phyloP scores from a whole-genome alignment of 2,113 vertebrate genomes.

The Lepus europaeus region DNA sequence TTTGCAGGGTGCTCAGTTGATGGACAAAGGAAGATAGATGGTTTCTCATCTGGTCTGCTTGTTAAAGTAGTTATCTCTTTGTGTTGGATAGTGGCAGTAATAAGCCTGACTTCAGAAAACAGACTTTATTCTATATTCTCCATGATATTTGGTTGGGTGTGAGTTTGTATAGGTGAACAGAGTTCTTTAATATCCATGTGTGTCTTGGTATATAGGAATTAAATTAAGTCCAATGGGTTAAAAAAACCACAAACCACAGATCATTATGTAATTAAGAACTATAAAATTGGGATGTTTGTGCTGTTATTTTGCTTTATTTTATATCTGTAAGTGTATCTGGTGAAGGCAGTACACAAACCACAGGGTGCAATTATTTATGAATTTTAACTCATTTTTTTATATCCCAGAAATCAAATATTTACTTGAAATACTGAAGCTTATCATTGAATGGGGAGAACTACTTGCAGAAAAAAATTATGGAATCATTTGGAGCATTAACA shows the following conservation, averaged over 20 bases:
- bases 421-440: slow-evolving; percentile 36
- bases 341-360: neutral
- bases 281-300: slow-evolving; percentile 25
- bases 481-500: slow-evolving; percentile 57
- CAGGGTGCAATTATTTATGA: neutral
- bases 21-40: neutral
- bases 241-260: slow-evolving; percentile 21
- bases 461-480: slow-evolving; percentile 6
- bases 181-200: neutral
- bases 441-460: slow-evolving; percentile 1
- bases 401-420: neutral
- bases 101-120: slow-evolving; percentile 20
- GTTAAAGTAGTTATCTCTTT: slow-evolving; percentile 26
- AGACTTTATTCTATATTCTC: slow-evolving; percentile 48
- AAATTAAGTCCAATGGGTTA: slow-evolving; percentile 33
- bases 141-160: slow-evolving; percentile 26
- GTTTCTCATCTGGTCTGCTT: slow-evolving; percentile 39
- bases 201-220: slow-evolving; percentile 47
- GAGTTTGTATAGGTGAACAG: slow-evolving; percentile 46
- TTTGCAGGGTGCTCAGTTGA: slow-evolving; percentile 1
- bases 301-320: slow-evolving; percentile 58
- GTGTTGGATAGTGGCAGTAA: slow-evolving; percentile 1
- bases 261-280: slow-evolving; percentile 38
- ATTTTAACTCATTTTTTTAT: slow-evolving; percentile 32
- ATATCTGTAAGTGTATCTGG: neutral